Conservation (phyloP, 2,797 vertebrate species). For the Cephalopachus bancanus region DNA sequence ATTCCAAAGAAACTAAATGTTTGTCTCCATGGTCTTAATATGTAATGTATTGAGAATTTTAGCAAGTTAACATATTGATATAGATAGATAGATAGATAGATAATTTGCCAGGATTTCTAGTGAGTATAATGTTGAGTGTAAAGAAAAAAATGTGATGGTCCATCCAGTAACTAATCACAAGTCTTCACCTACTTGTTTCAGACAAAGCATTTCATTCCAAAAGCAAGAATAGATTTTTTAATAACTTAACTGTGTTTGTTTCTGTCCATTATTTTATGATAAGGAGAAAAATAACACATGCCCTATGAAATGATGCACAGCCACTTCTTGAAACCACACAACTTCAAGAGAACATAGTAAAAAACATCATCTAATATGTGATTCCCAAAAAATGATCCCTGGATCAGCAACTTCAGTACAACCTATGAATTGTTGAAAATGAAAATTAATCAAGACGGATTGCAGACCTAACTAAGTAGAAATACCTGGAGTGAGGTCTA, state of each 20-base stretch:
- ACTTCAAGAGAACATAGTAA: not conserved
- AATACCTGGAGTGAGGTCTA: too few species aligned
- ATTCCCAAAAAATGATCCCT: not conserved
- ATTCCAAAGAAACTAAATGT: constrained; percentile 2
- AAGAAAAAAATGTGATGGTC: constrained; percentile 9
- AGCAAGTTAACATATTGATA: not conserved
- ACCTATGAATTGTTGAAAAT: not conserved
- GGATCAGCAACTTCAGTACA: accelerated
- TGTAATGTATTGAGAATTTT: not conserved
- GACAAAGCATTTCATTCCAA: constrained; percentile 42
- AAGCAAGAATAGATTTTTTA: constrained; percentile 48
- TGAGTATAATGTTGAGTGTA: constrained; percentile 46
- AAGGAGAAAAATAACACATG: not conserved
- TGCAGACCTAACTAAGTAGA: not conserved
- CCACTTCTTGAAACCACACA: not conserved
- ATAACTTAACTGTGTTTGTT: not conserved
- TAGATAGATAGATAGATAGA: not conserved
- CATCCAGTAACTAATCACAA: constrained; percentile 46
- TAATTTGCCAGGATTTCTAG: constrained; percentile 38
- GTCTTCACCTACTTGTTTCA: constrained; percentile 33
- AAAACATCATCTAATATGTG: too few species aligned
- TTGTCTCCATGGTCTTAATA: constrained; percentile 19
- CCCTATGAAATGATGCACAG: not conserved
- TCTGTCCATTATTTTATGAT: not conserved
- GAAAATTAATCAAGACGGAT: not conserved